A percentile compares a stretch with the other conserved stretches of the same genome.
Conservation (phyloP, 35 echinoderm and acorn worm species). For the Apostichopus californicus region DNA sequence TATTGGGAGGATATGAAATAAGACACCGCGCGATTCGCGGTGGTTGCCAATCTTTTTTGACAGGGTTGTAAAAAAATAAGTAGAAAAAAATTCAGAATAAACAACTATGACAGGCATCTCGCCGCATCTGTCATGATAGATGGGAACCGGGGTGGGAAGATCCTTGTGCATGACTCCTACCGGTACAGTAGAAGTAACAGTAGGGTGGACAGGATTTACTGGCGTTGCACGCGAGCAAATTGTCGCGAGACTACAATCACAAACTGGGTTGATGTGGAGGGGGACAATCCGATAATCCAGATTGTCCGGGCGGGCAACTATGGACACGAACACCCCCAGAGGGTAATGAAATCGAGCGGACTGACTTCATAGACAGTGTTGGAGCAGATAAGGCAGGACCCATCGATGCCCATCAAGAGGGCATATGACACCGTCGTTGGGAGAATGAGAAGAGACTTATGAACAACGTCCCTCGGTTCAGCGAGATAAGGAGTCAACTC, state of each 20-base stretch:
- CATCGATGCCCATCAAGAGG: constrained; percentile 36
- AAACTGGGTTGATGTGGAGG: constrained; percentile 22
- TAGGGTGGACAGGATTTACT: constrained; percentile 30
- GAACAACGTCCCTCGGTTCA: constrained; percentile 21
- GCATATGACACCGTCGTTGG: constrained; percentile 26
- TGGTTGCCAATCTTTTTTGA: too few species aligned
- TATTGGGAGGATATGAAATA: too few species aligned
- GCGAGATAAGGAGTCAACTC: constrained; percentile 42
- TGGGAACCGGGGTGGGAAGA: too few species aligned
- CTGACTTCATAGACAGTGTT: constrained; percentile 7
- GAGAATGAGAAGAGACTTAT: neutral
- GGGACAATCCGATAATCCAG: neutral
- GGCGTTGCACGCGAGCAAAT: constrained; percentile 37
- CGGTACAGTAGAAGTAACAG: constrained; percentile 20
- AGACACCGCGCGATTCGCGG: too few species aligned
- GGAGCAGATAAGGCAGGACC: neutral
- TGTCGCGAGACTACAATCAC: constrained; percentile 38
- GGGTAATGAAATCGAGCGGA: neutral
- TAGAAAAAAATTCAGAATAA: too few species aligned
- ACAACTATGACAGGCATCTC: too few species aligned
- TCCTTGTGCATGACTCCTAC: too few species aligned
- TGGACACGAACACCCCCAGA: constrained; percentile 36
- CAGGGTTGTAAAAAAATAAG: too few species aligned
- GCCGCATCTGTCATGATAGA: too few species aligned
- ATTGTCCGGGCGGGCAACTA: neutral